Evolutionary conservation across 2,797 vertebrate genomes (phyloP).

Genomic region (Pelobates cultripes): DNA sequence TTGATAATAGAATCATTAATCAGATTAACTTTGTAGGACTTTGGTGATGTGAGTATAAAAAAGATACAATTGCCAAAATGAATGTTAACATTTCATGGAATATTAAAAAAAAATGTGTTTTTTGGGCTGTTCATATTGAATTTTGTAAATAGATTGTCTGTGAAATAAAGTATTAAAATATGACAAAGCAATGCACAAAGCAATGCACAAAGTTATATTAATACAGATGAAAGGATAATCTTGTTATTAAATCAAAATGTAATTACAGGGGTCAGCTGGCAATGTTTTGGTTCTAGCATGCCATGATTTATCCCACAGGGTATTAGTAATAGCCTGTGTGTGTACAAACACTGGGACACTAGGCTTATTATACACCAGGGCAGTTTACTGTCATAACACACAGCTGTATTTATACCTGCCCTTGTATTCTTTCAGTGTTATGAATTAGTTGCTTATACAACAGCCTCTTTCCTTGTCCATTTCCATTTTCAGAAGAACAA

Average conservation of each 20-base stretch:
- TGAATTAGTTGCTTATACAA: constrained; percentile 4
- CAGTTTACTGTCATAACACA: constrained; percentile 41
- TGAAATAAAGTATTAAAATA: constrained; percentile 7
- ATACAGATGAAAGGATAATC: constrained; percentile 50
- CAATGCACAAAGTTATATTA: constrained; percentile 37
- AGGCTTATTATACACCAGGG: constrained; percentile 16
- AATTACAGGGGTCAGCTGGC: constrained; percentile 29
- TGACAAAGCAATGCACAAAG: constrained; percentile 8
- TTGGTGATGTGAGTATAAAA: too few relatives aligned
- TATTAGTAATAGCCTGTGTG: constrained; percentile 3
- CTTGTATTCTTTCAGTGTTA: constrained; percentile 20
- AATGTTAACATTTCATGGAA: too few relatives aligned
- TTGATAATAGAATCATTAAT: background rate
- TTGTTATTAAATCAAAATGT: constrained; percentile 36
- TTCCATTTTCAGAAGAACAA: constrained; percentile 8
- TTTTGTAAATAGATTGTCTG: background rate
- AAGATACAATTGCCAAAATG: too few relatives aligned
- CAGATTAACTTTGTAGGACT: background rate
- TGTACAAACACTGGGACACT: constrained; percentile 12
- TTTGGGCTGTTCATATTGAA: background rate
- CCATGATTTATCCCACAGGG: constrained; percentile 12
- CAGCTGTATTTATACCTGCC: constrained; percentile 22
- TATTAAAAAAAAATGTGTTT: too few relatives aligned
- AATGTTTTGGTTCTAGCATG: background rate
- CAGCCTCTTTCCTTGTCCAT: constrained; percentile 8